A percentile compares a stretch with the other conserved stretches of the same genome.
These are phyloP conservation scores for Parus major DNA, from an alignment of 2,113 vertebrate species.

Conservation along the genomic window DNA sequence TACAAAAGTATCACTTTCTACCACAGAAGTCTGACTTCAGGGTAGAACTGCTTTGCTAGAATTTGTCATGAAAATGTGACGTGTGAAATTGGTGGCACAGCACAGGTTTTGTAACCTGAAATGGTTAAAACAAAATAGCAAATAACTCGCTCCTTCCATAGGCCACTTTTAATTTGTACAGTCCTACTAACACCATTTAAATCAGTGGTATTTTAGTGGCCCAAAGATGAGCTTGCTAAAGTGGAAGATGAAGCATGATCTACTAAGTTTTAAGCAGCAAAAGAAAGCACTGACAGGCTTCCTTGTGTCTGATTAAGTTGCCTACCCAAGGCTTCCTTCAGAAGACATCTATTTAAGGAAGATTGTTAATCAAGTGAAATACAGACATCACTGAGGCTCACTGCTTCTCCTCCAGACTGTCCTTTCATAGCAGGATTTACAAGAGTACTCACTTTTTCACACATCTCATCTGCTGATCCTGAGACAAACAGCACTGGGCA, in stretches of 20 bases:
- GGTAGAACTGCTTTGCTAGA: neutral
- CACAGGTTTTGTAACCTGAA: neutral
- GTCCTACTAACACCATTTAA: neutral
- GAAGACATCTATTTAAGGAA: neutral
- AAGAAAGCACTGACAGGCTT: neutral
- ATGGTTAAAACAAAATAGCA: neutral
- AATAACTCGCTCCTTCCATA: neutral
- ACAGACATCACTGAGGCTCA: neutral
- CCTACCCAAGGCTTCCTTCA: neutral
- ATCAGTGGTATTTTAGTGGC: neutral
- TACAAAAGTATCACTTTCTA: neutral
- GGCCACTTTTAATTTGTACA: neutral
- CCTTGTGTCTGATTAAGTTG: neutral
- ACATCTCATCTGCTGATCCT: constrained; percentile 90
- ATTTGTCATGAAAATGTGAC: neutral
- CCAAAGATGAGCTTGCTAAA: neutral
- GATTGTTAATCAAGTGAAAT: neutral
- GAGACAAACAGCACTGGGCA: constrained; percentile 88
- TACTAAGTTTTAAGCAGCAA: neutral
- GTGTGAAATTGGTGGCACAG: neutral
- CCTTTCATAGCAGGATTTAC: neutral
- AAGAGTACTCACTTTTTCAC: constrained; percentile 80
- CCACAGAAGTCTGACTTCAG: neutral
- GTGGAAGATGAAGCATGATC: neutral
- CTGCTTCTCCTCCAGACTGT: neutral